Evolutionary conservation across 2,888 invertebrate genomes (phyloP).

Genomic region (Abrostola triplasia): DNA sequence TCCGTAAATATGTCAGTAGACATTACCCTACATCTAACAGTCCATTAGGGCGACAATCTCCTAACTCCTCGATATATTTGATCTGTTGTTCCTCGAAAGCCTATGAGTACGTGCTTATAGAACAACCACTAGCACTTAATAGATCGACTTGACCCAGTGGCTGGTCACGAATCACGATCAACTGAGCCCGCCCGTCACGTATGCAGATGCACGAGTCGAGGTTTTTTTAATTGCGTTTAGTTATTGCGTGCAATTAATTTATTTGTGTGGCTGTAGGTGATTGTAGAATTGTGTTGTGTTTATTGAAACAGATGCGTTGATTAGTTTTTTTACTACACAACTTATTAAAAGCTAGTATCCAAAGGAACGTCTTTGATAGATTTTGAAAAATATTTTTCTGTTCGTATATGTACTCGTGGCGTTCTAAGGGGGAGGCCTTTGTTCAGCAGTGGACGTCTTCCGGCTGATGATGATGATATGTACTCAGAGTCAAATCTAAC

Average conservation of each 20-base stretch:
- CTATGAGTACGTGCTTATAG: slow-evolving; percentile 61
- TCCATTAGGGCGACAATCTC: slow-evolving; percentile 57
- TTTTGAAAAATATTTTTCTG: no score
- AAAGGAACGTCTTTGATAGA: no score
- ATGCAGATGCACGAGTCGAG: slow-evolving; percentile 53
- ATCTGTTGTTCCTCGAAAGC: slow-evolving; percentile 52
- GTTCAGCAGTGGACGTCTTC: no score
- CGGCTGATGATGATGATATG: no score
- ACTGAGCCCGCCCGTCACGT: slow-evolving; percentile 49
- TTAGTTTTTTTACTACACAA: no score
- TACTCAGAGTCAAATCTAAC: no score
- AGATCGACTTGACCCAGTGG: slow-evolving; percentile 79
- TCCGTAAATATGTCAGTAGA: no score
- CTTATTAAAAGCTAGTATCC: no score
- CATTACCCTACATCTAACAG: neutral
- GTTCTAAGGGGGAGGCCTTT: no score
- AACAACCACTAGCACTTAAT: slow-evolving; percentile 73
- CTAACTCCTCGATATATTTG: slow-evolving; percentile 50
- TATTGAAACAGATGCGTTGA: no score
- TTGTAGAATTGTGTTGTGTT: no score
- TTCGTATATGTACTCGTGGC: no score
- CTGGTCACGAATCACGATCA: slow-evolving; percentile 77
- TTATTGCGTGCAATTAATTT: slow-evolving; percentile 26
- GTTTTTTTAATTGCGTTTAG: slow-evolving; percentile 39
- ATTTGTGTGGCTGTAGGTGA: neutral